A percentile compares a stretch with the other conserved stretches of the same genome.
Evolutionary conservation across 2,797 vertebrate genomes (phyloP).

Genomic region (Melanotaenia pygmaea): DNA sequence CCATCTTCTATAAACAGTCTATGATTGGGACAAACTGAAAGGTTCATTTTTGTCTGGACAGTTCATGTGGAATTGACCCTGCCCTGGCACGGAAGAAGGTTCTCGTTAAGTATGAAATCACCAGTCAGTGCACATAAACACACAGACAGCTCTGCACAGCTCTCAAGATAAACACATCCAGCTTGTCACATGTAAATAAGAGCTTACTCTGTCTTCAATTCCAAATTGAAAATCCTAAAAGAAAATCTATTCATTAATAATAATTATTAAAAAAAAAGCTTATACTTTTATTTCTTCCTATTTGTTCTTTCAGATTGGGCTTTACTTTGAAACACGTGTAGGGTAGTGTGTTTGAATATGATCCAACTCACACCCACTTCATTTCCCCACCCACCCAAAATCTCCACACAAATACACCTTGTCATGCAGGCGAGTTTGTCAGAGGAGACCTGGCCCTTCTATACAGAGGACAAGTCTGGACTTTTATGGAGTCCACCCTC

Average conservation of each 20-base stretch:
- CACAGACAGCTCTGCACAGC: not conserved
- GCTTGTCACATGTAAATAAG: no score
- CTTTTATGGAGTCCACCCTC: conserved; percentile 57
- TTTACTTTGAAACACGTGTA: conserved; percentile 53
- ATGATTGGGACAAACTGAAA: no score
- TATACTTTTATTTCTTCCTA: not conserved
- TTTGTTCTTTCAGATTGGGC: not conserved
- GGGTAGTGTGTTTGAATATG: not conserved
- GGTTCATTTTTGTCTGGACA: no score
- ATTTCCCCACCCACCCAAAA: conserved; percentile 25
- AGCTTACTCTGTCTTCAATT: no score
- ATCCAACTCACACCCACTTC: not conserved
- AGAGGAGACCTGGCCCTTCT: conserved; percentile 10
- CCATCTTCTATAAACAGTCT: no score
- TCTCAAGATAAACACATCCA: not conserved
- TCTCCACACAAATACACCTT: not conserved
- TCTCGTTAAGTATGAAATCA: no score
- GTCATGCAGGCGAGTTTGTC: conserved; percentile 23
- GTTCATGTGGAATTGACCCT: no score
- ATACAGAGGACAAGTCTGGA: conserved; percentile 28
- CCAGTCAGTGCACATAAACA: no score
- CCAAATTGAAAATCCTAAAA: not conserved
- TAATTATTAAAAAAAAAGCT: not conserved
- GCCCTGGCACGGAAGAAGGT: no score
- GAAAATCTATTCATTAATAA: not conserved